Evolutionary conservation across 2,888 invertebrate species (phyloP).

Genomic region (Tuberolachnus salignus): DNA sequence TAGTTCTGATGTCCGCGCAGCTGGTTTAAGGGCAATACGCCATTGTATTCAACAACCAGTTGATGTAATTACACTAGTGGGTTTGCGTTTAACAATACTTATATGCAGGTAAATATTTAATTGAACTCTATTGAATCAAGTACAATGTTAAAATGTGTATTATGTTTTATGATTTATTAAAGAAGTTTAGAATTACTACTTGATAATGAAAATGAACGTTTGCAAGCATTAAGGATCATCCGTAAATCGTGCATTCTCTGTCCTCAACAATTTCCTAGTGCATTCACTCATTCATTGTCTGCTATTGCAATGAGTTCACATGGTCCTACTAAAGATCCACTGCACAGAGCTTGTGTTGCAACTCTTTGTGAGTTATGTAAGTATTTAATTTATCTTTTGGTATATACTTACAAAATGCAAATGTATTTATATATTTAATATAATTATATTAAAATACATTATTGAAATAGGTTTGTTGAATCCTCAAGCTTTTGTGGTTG

Average conservation of each 20-base stretch:
- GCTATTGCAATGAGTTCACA: constrained; percentile 69
- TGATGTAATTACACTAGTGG: constrained; percentile 79
- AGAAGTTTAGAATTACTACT: constrained; percentile 89
- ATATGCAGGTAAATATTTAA: constrained; percentile 71
- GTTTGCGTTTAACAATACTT: constrained; percentile 82
- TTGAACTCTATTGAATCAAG: neutral
- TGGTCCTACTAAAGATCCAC: constrained; percentile 74
- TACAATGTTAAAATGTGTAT: neutral
- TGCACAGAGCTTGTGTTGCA: constrained; percentile 84
- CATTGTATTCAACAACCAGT: constrained; percentile 80
- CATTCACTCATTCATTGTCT: constrained; percentile 79
- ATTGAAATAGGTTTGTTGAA: constrained; percentile 74
- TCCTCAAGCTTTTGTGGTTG: constrained; percentile 77
- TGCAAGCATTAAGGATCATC: constrained; percentile 88
- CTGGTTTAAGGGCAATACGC: constrained; percentile 83
- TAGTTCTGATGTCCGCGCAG: constrained; percentile 87
- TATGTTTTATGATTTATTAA: constrained; percentile 57
- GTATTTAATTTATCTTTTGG: constrained; percentile 33
- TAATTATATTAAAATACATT: constrained; percentile 56
- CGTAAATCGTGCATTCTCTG: constrained; percentile 71
- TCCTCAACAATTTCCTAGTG: constrained; percentile 74
- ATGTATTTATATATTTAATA: neutral
- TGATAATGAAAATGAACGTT: constrained; percentile 80
- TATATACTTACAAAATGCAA: neutral
- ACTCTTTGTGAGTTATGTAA: constrained; percentile 79